Evolutionary conservation across 2,797 vertebrate species (phyloP), one percentile per base, ranked within the genome.

Genomic region (Gallinago stenura): DNA sequence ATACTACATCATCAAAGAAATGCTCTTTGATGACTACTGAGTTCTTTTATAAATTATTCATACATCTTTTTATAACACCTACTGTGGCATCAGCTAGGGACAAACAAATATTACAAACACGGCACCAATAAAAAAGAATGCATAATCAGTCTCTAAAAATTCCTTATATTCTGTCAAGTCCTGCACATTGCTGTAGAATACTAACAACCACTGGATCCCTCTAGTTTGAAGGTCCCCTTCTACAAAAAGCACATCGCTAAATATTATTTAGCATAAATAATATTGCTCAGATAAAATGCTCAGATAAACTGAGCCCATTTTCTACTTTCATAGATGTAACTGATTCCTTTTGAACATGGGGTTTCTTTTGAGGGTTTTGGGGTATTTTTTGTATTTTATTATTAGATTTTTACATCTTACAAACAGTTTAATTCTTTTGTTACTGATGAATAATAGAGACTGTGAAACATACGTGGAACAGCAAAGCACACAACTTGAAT

Each of bases 41-140:
- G 77, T 84, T 89, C 78, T 87, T 66, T 17, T 62, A 94, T 97
- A 50, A 96, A 97, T 97, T 97, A 97, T 97, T 97, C 96, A 97
- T 94, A 7, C 37, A 17, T 86, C 83, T 94, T 97, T 97, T 97
- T 97, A 96, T 95, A 95, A 97, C 83, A 92, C 91, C 93, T 90
- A 86, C 94, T 22, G 45, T 93, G 93, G 87, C 91, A 95, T 91
- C 96, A 96, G 94, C 95, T 83, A 89, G 97, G 97, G 96, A 95
- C 96, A 96, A 98, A 95, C 96, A 97, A 95, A 96, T 94, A 96
- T 77, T 92, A 91, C 76, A 96, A 81, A 93, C 94, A 83, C 83
- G 95, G 93, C 85, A 87, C 93, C 93, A 81, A 81, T 95, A 91
- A 97, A 96, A 97, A 91, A 94, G 93, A 96, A 97, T 92, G 80